Percentiles rank a stretch among this genome's conserved stretches.
Evolutionary conservation across 1,140 invertebrate species (phyloP).

Genomic region (Sesamia nonagrioides): DNA sequence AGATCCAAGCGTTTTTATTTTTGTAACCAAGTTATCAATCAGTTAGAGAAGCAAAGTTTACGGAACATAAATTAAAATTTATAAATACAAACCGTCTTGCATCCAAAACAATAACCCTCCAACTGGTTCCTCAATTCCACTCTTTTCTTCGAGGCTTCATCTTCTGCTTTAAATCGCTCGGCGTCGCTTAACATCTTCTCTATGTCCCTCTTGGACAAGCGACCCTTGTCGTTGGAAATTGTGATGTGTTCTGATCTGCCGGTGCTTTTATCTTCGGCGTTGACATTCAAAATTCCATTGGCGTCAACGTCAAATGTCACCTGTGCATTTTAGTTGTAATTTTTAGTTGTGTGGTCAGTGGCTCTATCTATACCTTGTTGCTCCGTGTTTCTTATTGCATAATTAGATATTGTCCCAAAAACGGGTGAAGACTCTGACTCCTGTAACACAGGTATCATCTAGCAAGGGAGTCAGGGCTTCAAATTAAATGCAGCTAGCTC

Average conservation of each 20-base stretch:
- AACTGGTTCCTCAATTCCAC: conserved; percentile 93
- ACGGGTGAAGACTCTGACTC: no score
- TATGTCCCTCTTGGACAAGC: conserved; percentile 96
- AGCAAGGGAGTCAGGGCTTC: no score
- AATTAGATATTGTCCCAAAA: background rate
- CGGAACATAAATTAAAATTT: no score
- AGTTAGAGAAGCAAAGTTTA: no score
- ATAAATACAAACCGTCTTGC: conserved; percentile 89
- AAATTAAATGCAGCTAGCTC: no score
- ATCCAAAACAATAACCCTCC: conserved; percentile 94
- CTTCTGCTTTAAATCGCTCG: conserved; percentile 91
- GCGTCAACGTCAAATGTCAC: conserved; percentile 94
- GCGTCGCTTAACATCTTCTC: conserved; percentile 96
- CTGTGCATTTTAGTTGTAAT: conserved; percentile 75
- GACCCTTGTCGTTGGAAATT: conserved; percentile 97
- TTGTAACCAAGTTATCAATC: no score
- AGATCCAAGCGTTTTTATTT: no score
- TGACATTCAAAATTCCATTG: conserved; percentile 94
- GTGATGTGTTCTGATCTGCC: conserved; percentile 93
- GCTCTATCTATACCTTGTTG: no score
- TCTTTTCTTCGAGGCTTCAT: conserved; percentile 90
- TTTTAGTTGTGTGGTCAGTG: background rate
- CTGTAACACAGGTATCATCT: no score
- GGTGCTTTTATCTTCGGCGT: conserved; percentile 93
- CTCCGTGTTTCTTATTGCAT: no score